Evolutionary conservation across 2,113 vertebrate species (phyloP).

Genomic region (Conger conger): DNA sequence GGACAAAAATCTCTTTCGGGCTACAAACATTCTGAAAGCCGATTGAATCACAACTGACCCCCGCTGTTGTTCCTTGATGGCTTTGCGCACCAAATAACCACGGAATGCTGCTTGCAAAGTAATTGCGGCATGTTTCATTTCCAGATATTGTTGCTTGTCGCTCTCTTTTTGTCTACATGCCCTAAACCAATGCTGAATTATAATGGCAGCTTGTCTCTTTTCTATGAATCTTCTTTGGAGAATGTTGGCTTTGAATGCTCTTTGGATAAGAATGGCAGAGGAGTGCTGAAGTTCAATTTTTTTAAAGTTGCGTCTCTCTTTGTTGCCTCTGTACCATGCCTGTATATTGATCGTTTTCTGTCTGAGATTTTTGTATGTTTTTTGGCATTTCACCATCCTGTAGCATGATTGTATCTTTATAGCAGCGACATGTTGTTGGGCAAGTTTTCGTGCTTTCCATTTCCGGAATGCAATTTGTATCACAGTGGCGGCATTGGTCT

Average conservation of each 20-base stretch:
- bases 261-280: slow-evolving; percentile 78
- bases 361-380: slow-evolving; percentile 54
- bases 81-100: slow-evolving; percentile 67
- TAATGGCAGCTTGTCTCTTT: slow-evolving; percentile 55
- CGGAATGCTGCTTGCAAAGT: slow-evolving; percentile 77
- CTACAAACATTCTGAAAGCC: slow-evolving; percentile 65
- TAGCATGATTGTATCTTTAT: slow-evolving; percentile 84
- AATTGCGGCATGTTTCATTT: slow-evolving; percentile 61
- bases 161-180: slow-evolving; percentile 41
- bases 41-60: slow-evolving; percentile 78
- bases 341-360: slow-evolving; percentile 70
- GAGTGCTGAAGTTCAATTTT: slow-evolving; percentile 46
- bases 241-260: slow-evolving; percentile 69
- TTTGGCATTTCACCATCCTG: slow-evolving; percentile 49
- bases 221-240: slow-evolving; percentile 55
- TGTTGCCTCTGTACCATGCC: slow-evolving; percentile 72
- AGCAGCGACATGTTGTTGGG: slow-evolving; percentile 60
- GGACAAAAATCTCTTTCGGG: slow-evolving; percentile 56
- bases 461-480: slow-evolving; percentile 75
- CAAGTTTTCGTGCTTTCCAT: slow-evolving; percentile 62
- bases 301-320: slow-evolving; percentile 56
- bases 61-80: slow-evolving; percentile 46
- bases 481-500: slow-evolving; percentile 60
- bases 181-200: slow-evolving; percentile 83
- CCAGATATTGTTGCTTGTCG: slow-evolving; percentile 61